phyloP scores from a whole-genome alignment of 2,888 invertebrate genomes.

The Odontothrips loti region DNA sequence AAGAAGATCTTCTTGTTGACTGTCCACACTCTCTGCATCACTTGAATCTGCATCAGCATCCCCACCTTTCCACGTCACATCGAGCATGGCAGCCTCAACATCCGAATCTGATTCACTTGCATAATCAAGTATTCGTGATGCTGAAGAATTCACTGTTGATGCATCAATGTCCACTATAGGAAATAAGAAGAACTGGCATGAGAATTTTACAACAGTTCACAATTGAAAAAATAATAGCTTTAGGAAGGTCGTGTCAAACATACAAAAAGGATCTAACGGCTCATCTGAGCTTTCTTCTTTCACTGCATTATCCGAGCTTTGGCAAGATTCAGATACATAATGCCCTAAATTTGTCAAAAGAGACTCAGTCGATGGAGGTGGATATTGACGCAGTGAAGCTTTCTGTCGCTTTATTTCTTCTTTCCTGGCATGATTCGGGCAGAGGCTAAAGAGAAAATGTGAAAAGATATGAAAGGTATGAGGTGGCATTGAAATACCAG shows the following conservation, averaged over 20 bases:
- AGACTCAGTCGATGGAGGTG: conserved; percentile 63
- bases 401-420: conserved; percentile 52
- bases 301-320: not conserved
- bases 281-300: conserved; percentile 55
- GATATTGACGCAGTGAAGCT: conserved; percentile 56
- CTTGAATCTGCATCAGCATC: conserved; percentile 64
- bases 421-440: conserved; percentile 37
- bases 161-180: conserved; percentile 53
- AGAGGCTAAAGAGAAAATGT: not conserved
- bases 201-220: conserved; percentile 30
- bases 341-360: conserved; percentile 61
- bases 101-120: conserved; percentile 73
- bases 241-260: conserved; percentile 39
- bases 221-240: conserved; percentile 31
- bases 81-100: conserved; percentile 59
- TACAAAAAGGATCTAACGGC: conserved; percentile 58
- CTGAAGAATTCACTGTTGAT: conserved; percentile 51
- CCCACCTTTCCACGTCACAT: conserved; percentile 54
- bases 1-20: conserved; percentile 68
- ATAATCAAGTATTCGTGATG: conserved; percentile 60
- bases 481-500: not conserved
- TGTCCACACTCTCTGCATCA: conserved; percentile 73
- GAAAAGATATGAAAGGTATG: too few species aligned
- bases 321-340: conserved; percentile 53
- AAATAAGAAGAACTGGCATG: conserved; percentile 31